These are phyloP conservation scores for Climacteris rufus DNA, from an alignment of 2,113 vertebrate genomes.

Conservation along the genomic window DNA sequence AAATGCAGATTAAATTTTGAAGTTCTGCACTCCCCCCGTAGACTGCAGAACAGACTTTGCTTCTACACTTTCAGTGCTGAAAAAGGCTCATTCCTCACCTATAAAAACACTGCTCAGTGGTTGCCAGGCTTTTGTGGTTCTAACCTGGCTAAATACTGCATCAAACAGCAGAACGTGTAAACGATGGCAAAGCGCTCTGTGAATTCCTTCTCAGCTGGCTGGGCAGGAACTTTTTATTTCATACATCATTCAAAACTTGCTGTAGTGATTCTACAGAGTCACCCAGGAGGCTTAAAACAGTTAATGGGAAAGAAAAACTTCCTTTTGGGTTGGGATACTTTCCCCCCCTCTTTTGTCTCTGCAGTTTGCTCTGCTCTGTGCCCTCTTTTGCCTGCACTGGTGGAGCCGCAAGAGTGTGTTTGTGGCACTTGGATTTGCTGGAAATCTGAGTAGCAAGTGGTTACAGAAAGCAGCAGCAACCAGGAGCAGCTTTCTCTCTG, in stretches of 20 bases:
- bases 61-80: not conserved
- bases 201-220: not conserved
- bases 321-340: not conserved
- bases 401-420: not conserved
- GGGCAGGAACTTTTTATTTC: not conserved
- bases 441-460: not conserved
- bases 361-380: not conserved
- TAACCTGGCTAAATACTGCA: not conserved
- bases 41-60: not conserved
- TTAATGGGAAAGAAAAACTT: constrained; percentile 8
- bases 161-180: not conserved
- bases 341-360: not conserved
- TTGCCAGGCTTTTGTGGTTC: not conserved
- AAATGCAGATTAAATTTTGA: not conserved
- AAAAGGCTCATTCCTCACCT: not conserved
- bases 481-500: not conserved
- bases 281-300: not conserved
- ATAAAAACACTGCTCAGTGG: not conserved
- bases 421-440: not conserved
- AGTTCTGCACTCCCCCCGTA: not conserved
- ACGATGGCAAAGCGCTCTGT: not conserved
- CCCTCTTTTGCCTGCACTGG: not conserved
- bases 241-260: constrained; percentile 4
- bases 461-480: not conserved
- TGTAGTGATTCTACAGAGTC: constrained; percentile 1